Conservation (phyloP, 2,888 invertebrate species). For the Drosophila fulvimacula region DNA sequence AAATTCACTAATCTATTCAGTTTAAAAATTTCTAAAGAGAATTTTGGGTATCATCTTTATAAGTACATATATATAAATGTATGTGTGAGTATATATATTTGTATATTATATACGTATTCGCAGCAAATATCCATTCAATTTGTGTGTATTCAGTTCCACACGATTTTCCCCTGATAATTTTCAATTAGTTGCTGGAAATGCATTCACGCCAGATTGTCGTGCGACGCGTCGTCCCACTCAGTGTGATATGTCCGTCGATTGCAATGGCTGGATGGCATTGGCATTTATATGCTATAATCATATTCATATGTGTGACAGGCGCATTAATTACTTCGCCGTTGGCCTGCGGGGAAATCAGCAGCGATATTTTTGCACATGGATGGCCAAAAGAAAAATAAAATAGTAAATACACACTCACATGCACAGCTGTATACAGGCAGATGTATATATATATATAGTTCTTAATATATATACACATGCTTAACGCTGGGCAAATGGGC, state of each 20-base stretch:
- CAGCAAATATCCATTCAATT: constrained; percentile 3
- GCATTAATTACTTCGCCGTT: constrained; percentile 47
- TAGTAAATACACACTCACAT: not conserved
- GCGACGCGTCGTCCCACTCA: not conserved
- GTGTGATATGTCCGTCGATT: constrained; percentile 15
- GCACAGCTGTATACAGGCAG: not conserved
- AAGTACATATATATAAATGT: no score
- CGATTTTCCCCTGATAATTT: constrained; percentile 32
- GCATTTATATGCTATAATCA: constrained; percentile 45
- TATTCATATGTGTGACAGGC: constrained; percentile 51
- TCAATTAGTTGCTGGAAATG: constrained; percentile 55
- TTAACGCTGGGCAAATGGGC: constrained; percentile 25
- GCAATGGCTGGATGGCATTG: constrained; percentile 26
- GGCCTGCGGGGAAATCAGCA: constrained; percentile 55
- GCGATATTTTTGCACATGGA: constrained; percentile 32
- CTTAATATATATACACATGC: constrained; percentile 21
- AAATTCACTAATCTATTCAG: no score
- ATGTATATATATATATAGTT: not conserved
- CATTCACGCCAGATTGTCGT: constrained; percentile 42
- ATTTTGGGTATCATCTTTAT: no score
- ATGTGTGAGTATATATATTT: not conserved
- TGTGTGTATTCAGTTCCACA: not conserved
- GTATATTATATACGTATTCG: not conserved
- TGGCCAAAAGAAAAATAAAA: constrained; percentile 9
- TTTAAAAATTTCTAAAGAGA: no score